Evolutionary conservation across 2,113 vertebrate species (phyloP).

Genomic region (Nanger granti): DNA sequence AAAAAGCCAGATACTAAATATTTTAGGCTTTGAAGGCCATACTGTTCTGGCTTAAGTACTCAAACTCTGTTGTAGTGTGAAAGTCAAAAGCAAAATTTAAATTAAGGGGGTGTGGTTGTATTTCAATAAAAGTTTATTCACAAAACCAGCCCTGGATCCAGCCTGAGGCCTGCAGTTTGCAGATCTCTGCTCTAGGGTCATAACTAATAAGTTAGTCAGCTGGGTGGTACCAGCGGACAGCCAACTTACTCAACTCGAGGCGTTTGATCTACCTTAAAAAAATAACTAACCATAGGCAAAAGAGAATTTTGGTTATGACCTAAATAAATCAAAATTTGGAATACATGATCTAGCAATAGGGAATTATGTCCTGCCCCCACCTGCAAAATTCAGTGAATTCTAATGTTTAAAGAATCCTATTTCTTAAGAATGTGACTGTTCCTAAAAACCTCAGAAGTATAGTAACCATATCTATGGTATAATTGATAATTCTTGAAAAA

Average conservation of each 20-base stretch:
- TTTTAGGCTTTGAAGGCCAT: background rate
- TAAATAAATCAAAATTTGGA: background rate
- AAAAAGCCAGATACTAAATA: background rate
- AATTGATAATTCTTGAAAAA: background rate
- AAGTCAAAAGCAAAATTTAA: background rate
- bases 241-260: background rate
- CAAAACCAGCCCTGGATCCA: background rate
- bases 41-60: background rate
- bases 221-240: background rate
- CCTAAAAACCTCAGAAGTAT: background rate
- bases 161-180: background rate
- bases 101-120: background rate
- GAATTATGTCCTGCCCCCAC: background rate
- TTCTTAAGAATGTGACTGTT: background rate
- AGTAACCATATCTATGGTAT: background rate
- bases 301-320: conserved; percentile 13
- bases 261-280: conserved; percentile 1
- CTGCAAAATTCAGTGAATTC: background rate
- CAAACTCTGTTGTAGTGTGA: background rate
- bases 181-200: background rate
- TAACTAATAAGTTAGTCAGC: background rate
- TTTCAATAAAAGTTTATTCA: conserved; percentile 30
- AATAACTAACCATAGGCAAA: background rate
- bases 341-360: background rate
- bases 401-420: background rate